These are phyloP conservation scores for Cichladusa arquata DNA, from an alignment of 2,113 vertebrate genomes.

Conservation along the genomic window DNA sequence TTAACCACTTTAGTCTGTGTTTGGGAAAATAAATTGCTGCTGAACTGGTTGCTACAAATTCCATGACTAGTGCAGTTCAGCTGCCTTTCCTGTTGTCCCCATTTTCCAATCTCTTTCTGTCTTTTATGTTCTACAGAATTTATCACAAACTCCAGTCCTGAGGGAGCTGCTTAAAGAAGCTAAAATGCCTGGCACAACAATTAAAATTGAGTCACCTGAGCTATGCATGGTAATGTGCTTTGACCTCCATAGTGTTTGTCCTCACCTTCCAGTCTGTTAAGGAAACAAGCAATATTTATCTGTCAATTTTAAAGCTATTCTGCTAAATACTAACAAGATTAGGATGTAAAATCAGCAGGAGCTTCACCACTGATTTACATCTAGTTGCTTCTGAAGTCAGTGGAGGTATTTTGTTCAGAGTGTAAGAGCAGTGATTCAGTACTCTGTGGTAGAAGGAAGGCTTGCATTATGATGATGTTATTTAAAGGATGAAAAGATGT, in stretches of 20 bases:
- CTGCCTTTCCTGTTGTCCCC: background rate
- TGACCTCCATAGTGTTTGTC: background rate
- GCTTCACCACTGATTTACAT: background rate
- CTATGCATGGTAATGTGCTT: slow-evolving; percentile 66
- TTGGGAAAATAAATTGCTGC: background rate
- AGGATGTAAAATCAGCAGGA: background rate
- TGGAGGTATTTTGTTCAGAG: background rate
- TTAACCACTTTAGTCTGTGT: background rate
- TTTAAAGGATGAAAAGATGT: background rate
- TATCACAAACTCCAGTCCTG: slow-evolving; percentile 90
- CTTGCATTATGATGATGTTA: background rate
- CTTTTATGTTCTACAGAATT: slow-evolving; percentile 77
- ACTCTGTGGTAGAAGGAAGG: background rate
- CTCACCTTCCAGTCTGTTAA: background rate
- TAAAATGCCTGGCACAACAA: slow-evolving; percentile 75
- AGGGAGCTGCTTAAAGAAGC: slow-evolving; percentile 83
- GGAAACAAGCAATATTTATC: background rate
- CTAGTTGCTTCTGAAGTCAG: background rate
- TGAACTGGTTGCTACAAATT: background rate
- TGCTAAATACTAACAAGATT: background rate
- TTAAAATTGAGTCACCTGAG: slow-evolving; percentile 78
- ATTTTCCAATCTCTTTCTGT: background rate
- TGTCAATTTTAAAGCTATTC: background rate
- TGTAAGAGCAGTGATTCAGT: background rate
- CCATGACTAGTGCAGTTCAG: background rate